Evolutionary conservation across 2,113 vertebrate species (phyloP), one percentile per base, ranked within the genome.

Genomic region (Pterophyllum scalare): DNA sequence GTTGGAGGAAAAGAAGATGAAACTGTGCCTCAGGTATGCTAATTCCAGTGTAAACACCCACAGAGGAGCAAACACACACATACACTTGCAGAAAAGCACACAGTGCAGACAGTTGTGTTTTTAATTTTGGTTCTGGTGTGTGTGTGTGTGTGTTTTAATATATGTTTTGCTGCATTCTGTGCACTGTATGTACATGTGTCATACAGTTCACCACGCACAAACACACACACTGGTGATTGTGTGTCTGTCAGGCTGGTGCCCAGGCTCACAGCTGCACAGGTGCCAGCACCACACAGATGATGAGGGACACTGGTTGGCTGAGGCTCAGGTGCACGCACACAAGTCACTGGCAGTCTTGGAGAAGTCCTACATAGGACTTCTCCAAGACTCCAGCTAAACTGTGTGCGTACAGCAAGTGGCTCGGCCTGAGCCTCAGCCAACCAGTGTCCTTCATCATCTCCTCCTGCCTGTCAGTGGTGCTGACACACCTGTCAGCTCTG

Each of bases 361-460:
- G 80, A 90, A 92, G 93, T 94, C 92, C 94, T 94, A 94, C 83
- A 94, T 94, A 91, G 83, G 90, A 90, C 75, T 92, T 90, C 80
- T 92, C 89, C 77, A 83, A 88, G 89, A 84, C 62, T 86, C 85
- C 60, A 72, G 80, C 78, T 81, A 90, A 80, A 93, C 57, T 84
- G 85, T 77, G 87, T 12, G 83, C 67, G 14, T 79, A 54, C 78
- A 87, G 88, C 86, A 92, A 91, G 89, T 85, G 86, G 82, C 84
- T 92, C 76, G 7, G 84, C 64, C 83, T 90, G 82, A 93, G 84
- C 75, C 15, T 43, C 91, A 92, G 87, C 77, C 90, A 89, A 82
- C 74, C 85, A 1, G 59, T 77, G 87, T 92, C 91, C 91, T 90
- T 89, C 87, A 83, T 77, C 19, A 22, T 79, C 86, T 85, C 82